Evolutionary conservation across 2,113 vertebrate species (phyloP).

Genomic region (Eidolon helvum): DNA sequence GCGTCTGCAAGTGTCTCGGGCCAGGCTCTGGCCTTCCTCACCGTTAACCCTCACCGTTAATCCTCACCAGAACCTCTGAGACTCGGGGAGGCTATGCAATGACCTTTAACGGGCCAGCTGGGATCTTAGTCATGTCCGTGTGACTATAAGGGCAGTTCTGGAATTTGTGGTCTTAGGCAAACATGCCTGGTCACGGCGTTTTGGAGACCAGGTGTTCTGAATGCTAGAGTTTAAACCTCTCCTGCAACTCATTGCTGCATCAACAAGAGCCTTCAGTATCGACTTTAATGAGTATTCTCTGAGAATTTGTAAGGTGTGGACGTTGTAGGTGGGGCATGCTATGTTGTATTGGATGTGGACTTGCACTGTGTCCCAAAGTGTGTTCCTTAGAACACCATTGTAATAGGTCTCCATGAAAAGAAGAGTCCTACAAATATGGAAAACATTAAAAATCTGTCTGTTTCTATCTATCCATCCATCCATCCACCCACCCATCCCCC

Average conservation of each 20-base stretch:
- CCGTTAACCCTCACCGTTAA: fast-evolving
- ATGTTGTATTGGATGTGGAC: neutral
- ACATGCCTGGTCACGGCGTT: neutral
- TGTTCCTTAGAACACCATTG: neutral
- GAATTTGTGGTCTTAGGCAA: neutral
- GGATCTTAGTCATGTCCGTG: neutral
- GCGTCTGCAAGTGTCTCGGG: fast-evolving
- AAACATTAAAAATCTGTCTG: neutral
- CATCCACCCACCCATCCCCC: neutral
- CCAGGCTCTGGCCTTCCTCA: neutral
- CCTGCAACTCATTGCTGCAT: neutral
- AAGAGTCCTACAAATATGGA: neutral
- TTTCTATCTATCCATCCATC: neutral
- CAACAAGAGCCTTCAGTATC: neutral
- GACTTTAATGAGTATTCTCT: neutral
- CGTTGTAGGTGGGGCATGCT: neutral
- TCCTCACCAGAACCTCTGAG: neutral
- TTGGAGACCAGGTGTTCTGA: neutral
- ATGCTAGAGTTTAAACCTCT: neutral
- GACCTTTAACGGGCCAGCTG: neutral
- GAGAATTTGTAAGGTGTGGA: neutral
- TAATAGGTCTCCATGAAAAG: neutral
- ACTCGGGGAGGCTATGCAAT: neutral
- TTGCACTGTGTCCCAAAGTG: neutral
- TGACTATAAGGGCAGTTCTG: neutral